phyloP scores from a whole-genome alignment of 2,888 invertebrate genomes.

The Marronus borbonicus region DNA sequence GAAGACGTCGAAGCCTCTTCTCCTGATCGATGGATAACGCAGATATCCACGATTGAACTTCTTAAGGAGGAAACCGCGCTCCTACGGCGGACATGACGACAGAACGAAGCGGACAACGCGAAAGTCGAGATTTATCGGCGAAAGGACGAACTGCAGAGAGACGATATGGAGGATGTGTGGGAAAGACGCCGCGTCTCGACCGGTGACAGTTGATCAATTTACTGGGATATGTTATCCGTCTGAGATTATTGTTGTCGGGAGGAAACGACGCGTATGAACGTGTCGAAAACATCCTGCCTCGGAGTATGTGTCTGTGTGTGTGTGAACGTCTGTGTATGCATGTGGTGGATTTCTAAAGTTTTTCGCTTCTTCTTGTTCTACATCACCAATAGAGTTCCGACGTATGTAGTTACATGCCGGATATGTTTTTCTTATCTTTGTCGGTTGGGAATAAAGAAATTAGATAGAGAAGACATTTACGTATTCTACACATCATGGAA shows the following conservation, averaged over 20 bases:
- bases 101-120: too few relatives aligned
- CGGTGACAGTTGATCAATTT: slow-evolving; percentile 13
- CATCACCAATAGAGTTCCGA: too few relatives aligned
- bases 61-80: slow-evolving; percentile 4
- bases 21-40: slow-evolving; percentile 23
- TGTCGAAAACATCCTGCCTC: slow-evolving; percentile 21
- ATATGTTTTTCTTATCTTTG: too few relatives aligned
- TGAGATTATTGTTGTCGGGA: background rate
- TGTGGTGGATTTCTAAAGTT: background rate
- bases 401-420: too few relatives aligned
- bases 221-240: background rate
- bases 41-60: slow-evolving; percentile 22
- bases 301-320: background rate
- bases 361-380: too few relatives aligned
- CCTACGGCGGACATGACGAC: too few relatives aligned
- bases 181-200: background rate
- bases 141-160: background rate
- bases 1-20: background rate
- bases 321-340: background rate
- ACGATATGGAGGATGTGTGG: too few relatives aligned
- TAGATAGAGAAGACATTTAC: too few relatives aligned
- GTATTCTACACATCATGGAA: too few relatives aligned
- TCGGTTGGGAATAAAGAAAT: too few relatives aligned
- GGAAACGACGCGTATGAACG: slow-evolving; percentile 6
- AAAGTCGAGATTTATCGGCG: slow-evolving; percentile 15